Evolutionary conservation across 2,113 vertebrate genomes (phyloP).

Genomic region (Cathartes aura): DNA sequence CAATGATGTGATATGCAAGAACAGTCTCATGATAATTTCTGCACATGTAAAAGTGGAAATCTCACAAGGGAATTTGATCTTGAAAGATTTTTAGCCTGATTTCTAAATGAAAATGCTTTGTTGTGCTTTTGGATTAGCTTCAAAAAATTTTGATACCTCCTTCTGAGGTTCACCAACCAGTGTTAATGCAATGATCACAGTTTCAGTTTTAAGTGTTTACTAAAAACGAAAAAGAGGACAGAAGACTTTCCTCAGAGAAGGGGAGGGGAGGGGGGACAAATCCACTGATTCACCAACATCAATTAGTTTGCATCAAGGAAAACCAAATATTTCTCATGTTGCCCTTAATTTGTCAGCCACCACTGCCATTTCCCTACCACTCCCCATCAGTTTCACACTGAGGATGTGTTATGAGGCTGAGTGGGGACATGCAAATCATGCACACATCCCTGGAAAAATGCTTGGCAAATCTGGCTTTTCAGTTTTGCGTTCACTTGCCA

Average conservation of each 20-base stretch:
- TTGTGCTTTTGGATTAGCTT: conserved; percentile 33
- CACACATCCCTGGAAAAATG: conserved; percentile 53
- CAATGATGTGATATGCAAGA: conserved; percentile 3
- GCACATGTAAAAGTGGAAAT: not conserved
- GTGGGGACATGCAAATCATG: conserved; percentile 36
- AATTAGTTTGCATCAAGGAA: not conserved
- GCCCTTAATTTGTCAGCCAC: not conserved
- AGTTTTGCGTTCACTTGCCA: conserved; percentile 63
- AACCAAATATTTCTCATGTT: not conserved
- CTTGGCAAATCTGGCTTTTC: conserved; percentile 59
- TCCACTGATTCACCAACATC: not conserved
- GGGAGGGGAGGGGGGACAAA: not conserved
- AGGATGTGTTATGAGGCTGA: conserved; percentile 27
- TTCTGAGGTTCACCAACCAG: conserved; percentile 19
- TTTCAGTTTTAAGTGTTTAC: not conserved
- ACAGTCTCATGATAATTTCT: conserved; percentile 2
- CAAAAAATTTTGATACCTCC: conserved; percentile 31
- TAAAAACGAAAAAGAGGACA: not conserved
- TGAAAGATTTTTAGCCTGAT: conserved; percentile 55
- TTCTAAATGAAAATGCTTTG: conserved; percentile 29
- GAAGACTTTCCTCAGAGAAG: not conserved
- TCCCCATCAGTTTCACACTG: not conserved
- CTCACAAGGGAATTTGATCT: conserved; percentile 62
- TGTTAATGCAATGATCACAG: conserved; percentile 24
- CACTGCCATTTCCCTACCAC: not conserved